phyloP scores from a whole-genome alignment of 2,797 vertebrate species.

The Ataeniobius toweri region DNA sequence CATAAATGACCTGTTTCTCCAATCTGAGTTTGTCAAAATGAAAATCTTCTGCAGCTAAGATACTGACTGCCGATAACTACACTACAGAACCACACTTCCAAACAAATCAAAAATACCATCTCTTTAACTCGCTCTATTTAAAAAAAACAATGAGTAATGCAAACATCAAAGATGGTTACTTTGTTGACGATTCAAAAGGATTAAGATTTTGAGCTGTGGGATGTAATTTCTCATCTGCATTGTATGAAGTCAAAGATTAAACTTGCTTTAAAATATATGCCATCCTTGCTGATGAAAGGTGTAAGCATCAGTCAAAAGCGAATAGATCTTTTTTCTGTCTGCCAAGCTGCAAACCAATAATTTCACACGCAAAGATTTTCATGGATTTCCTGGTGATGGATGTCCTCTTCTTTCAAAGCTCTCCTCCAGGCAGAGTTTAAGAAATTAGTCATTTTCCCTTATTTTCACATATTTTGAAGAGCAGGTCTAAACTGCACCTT shows the following conservation, averaged over 20 bases:
- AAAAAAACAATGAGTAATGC: constrained; percentile 17
- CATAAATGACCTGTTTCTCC: background rate
- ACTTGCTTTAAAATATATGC: constrained; percentile 48
- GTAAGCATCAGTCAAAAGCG: constrained; percentile 44
- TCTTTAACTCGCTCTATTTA: constrained; percentile 9
- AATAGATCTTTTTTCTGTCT: constrained; percentile 10
- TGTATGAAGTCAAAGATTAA: constrained; percentile 20
- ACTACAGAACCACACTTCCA: background rate
- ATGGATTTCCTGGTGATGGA: constrained; percentile 44
- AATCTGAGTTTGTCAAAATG: background rate
- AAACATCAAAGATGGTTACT: constrained; percentile 16
- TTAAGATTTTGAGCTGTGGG: background rate
- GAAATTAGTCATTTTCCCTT: constrained; percentile 52
- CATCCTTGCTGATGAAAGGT: constrained; percentile 17
- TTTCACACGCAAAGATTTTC: constrained; percentile 29
- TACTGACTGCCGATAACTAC: background rate
- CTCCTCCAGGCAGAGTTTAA: constrained; percentile 27
- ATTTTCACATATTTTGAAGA: constrained; percentile 42
- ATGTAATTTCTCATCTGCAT: constrained; percentile 10
- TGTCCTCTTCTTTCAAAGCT: constrained; percentile 39
- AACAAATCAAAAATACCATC: background rate
- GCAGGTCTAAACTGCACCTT: constrained; percentile 41
- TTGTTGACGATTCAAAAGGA: constrained; percentile 4
- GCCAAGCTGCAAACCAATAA: constrained; percentile 4
- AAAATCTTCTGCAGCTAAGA: background rate